Evolutionary conservation across 2,113 vertebrate species (phyloP).

Genomic region (Sardina pilchardus): DNA sequence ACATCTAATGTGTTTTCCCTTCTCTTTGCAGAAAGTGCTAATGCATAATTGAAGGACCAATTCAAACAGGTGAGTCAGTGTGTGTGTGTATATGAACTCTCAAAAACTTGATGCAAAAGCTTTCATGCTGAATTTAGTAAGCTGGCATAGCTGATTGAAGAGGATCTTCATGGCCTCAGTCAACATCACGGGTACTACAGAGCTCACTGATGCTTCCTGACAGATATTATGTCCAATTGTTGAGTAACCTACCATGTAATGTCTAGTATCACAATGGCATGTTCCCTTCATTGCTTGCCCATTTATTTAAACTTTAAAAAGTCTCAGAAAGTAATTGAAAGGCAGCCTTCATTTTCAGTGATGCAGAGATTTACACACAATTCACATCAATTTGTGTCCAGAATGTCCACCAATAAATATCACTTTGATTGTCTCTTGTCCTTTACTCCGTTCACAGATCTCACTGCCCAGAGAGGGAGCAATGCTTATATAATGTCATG

Average conservation of each 20-base stretch:
- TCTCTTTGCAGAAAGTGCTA: slow-evolving; percentile 65
- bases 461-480: slow-evolving; percentile 38
- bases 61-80: slow-evolving; percentile 48
- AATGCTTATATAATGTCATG: slow-evolving; percentile 50
- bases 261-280: not conserved
- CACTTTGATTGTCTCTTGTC: not conserved
- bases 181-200: not conserved
- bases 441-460: slow-evolving; percentile 52
- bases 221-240: not conserved
- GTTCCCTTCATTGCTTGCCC: not conserved
- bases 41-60: slow-evolving; percentile 36
- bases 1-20: slow-evolving; percentile 19
- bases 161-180: not conserved
- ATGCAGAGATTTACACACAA: no score
- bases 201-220: not conserved
- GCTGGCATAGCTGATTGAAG: not conserved
- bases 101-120: not conserved
- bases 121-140: not conserved
- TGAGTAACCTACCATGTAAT: not conserved
- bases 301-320: no score
- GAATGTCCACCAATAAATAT: no score
- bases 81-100: not conserved
- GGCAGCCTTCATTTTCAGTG: no score
- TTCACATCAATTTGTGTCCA: no score
- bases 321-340: no score